Percentiles rank a stretch among this genome's conserved stretches.
These are phyloP conservation scores for Manduca sexta DNA, from an alignment of 1,140 invertebrate species.

Conservation along the genomic window DNA sequence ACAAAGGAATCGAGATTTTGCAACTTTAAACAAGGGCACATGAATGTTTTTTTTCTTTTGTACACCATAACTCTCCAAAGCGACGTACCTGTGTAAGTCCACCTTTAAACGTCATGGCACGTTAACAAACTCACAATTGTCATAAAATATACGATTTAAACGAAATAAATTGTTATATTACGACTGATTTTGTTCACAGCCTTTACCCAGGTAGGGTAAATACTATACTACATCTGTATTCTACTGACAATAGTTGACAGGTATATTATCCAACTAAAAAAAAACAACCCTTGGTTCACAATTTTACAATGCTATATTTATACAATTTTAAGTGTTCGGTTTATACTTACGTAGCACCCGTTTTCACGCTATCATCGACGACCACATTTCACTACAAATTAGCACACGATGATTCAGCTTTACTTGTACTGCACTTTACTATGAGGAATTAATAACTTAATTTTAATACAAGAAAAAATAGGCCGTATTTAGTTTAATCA, in stretches of 20 bases:
- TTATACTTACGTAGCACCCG: slow-evolving; percentile 68
- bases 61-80: slow-evolving; percentile 17
- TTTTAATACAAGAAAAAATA: slow-evolving; percentile 24
- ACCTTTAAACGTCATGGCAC: slow-evolving; percentile 39
- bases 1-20: slow-evolving; percentile 67
- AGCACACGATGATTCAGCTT: slow-evolving; percentile 39
- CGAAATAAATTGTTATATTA: slow-evolving; percentile 33
- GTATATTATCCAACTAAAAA: slow-evolving; percentile 42
- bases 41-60: slow-evolving; percentile 41
- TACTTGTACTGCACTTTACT: slow-evolving; percentile 7
- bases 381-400: slow-evolving; percentile 56
- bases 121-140: slow-evolving; percentile 30
- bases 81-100: slow-evolving; percentile 35
- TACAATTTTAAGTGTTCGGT: slow-evolving; percentile 31
- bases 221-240: slow-evolving; percentile 28
- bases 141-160: slow-evolving; percentile 32
- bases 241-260: slow-evolving; percentile 48
- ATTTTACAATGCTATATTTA: not conserved
- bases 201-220: slow-evolving; percentile 8
- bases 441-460: slow-evolving; percentile 12
- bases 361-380: slow-evolving; percentile 67
- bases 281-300: slow-evolving; percentile 5
- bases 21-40: slow-evolving; percentile 62
- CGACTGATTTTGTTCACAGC: slow-evolving; percentile 30
- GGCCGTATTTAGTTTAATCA: slow-evolving; percentile 42